These are phyloP conservation scores for Ptilonorhynchus violaceus DNA, from an alignment of 2,113 vertebrate species.

Conservation along the genomic window DNA sequence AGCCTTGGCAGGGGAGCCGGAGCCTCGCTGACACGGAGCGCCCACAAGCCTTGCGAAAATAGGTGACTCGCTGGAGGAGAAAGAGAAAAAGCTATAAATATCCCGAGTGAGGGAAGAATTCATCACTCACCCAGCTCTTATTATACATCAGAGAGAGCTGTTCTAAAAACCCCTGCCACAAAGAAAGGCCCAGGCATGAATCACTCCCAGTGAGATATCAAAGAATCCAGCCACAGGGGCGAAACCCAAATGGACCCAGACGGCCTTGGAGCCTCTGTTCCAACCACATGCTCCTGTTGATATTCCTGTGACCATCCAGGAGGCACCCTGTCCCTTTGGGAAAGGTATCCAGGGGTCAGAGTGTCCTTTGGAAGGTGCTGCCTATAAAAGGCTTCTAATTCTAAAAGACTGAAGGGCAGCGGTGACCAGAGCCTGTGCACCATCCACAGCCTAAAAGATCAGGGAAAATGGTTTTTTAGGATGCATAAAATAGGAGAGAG, in stretches of 20 bases:
- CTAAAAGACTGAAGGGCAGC: background rate
- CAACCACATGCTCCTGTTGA: fast-evolving
- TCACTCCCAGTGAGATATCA: background rate
- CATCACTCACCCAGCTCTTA: constrained; percentile 22
- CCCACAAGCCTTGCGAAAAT: background rate
- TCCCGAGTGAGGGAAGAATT: constrained; percentile 18
- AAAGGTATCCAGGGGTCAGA: background rate
- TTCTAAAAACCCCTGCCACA: background rate
- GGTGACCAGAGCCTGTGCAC: background rate
- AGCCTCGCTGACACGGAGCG: background rate
- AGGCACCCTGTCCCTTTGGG: background rate
- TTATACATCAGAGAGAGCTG: background rate
- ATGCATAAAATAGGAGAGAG: background rate
- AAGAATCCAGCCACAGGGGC: background rate
- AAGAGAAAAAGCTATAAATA: constrained; percentile 37
- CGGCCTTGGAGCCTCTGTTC: background rate
- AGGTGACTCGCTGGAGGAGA: constrained; percentile 5
- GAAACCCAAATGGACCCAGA: background rate
- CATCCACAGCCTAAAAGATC: background rate
- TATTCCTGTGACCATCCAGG: background rate
- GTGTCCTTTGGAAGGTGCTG: background rate
- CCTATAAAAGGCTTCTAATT: background rate
- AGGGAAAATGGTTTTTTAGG: background rate
- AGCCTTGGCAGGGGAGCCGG: background rate
- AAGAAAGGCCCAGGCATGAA: background rate